Percentiles rank a stretch among this genome's conserved stretches.
Conservation (phyloP, 2,888 invertebrate species). For the Parnassius mnemosyne region DNA sequence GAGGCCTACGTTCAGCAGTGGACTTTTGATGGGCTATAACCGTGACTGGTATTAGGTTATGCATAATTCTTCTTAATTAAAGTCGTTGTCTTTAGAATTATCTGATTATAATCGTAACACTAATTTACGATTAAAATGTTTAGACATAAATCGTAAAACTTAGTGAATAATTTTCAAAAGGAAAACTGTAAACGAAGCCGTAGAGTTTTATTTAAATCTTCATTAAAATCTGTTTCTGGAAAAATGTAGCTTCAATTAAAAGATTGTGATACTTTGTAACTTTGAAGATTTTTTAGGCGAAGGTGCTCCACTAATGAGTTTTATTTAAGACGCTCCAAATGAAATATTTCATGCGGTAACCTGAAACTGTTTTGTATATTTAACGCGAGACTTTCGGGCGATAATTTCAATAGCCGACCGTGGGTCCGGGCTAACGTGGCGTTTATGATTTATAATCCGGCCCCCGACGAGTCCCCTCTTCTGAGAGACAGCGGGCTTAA, state of each 20-base stretch:
- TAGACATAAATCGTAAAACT: too few species aligned
- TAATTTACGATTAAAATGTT: too few species aligned
- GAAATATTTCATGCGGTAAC: constrained; percentile 71
- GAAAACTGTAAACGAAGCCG: too few species aligned
- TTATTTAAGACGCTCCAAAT: constrained; percentile 56
- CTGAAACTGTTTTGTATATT: constrained; percentile 74
- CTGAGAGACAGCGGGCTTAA: constrained; percentile 66
- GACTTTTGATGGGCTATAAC: too few species aligned
- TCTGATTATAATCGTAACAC: too few species aligned
- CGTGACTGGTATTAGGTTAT: too few species aligned
- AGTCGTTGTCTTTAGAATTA: too few species aligned
- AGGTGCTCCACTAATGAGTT: constrained; percentile 52
- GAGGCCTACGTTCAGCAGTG: too few species aligned
- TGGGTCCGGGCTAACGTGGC: constrained; percentile 66
- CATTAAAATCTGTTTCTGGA: not conserved
- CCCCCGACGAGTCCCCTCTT: constrained; percentile 66
- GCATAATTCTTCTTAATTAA: too few species aligned
- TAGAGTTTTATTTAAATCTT: not conserved
- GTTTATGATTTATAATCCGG: constrained; percentile 77
- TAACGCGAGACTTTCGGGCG: constrained; percentile 63
- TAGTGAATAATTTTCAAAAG: too few species aligned
- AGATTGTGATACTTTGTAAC: constrained; percentile 1
- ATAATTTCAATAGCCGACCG: constrained; percentile 68
- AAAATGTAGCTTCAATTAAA: constrained; percentile 12
- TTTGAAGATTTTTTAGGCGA: constrained; percentile 26